phyloP scores from a whole-genome alignment of 1,140 invertebrate genomes.

The Nilaparvata lugens region DNA sequence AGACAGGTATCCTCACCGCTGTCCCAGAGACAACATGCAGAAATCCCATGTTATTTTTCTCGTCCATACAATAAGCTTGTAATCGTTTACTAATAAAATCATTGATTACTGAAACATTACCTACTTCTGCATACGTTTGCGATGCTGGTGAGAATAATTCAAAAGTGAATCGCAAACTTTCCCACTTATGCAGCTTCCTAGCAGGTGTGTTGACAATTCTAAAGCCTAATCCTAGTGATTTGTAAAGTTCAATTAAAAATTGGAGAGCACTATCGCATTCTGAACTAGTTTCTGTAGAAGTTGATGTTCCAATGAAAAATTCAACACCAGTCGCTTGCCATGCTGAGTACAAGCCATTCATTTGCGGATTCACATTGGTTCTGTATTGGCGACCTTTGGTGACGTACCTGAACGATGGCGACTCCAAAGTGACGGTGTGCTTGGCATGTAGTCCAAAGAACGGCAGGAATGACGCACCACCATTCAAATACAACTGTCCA shows the following conservation, averaged over 20 bases:
- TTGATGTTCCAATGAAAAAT: slow-evolving; percentile 42
- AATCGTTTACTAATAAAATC: slow-evolving; percentile 59
- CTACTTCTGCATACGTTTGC: slow-evolving; percentile 51
- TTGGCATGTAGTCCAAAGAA: slow-evolving; percentile 55
- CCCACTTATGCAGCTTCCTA: slow-evolving; percentile 42
- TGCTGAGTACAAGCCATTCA: slow-evolving; percentile 45
- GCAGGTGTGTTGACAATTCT: slow-evolving; percentile 45
- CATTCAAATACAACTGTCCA: slow-evolving; percentile 51
- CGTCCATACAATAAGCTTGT: slow-evolving; percentile 42
- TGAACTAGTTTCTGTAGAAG: slow-evolving; percentile 33
- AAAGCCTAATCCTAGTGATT: slow-evolving; percentile 49
- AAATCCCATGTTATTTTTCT: slow-evolving; percentile 42
- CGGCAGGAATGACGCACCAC: slow-evolving; percentile 48
- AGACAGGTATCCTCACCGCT: slow-evolving; percentile 49
- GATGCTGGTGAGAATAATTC: slow-evolving; percentile 53
- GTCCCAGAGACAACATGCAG: slow-evolving; percentile 50
- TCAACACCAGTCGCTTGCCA: slow-evolving; percentile 50
- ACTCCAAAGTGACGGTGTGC: slow-evolving; percentile 40
- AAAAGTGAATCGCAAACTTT: slow-evolving; percentile 49
- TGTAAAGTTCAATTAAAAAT: slow-evolving; percentile 42
- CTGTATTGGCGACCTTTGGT: slow-evolving; percentile 50
- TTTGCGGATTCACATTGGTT: slow-evolving; percentile 33
- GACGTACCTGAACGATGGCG: slow-evolving; percentile 51
- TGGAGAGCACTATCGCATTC: slow-evolving; percentile 40
- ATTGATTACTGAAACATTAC: slow-evolving; percentile 48